phyloP scores from a whole-genome alignment of 2,797 vertebrate species.

The Typhlichthys subterraneus region DNA sequence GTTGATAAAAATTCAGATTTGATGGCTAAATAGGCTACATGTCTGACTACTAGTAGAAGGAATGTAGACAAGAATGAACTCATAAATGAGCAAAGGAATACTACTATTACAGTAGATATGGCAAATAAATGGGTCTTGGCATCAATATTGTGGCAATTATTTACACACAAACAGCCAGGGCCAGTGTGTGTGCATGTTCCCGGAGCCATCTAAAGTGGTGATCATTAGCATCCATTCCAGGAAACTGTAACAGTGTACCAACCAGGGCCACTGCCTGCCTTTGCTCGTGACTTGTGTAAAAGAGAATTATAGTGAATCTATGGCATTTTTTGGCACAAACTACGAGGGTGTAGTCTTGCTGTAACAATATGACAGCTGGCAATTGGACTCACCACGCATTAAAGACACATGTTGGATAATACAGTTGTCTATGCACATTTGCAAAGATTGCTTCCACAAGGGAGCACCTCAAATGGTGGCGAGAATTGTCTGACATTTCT shows the following conservation, averaged over 20 bases:
- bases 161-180: slow-evolving; percentile 12
- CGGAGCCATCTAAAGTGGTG: slow-evolving; percentile 57
- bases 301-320: slow-evolving; percentile 55
- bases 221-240: slow-evolving; percentile 39
- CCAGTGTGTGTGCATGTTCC: slow-evolving; percentile 37
- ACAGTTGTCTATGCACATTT: slow-evolving; percentile 61
- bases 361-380: slow-evolving; percentile 66
- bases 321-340: slow-evolving; percentile 50
- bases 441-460: slow-evolving; percentile 59
- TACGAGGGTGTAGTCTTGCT: slow-evolving; percentile 53
- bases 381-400: slow-evolving; percentile 56
- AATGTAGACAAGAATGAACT: not conserved
- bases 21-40: too few species aligned
- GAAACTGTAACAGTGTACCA: slow-evolving; percentile 49
- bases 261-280: slow-evolving; percentile 34
- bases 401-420: slow-evolving; percentile 69
- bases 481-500: slow-evolving; percentile 53
- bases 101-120: slow-evolving; percentile 1
- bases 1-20: too few species aligned
- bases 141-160: slow-evolving; percentile 10
- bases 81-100: not conserved
- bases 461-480: slow-evolving; percentile 46
- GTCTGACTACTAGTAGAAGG: not conserved
- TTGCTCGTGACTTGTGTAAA: slow-evolving; percentile 39
- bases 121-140: slow-evolving; percentile 6